Evolutionary conservation across 2,113 vertebrate species (phyloP), one percentile per base, ranked within the genome.

Genomic region (Trochalopteron elliotii): DNA sequence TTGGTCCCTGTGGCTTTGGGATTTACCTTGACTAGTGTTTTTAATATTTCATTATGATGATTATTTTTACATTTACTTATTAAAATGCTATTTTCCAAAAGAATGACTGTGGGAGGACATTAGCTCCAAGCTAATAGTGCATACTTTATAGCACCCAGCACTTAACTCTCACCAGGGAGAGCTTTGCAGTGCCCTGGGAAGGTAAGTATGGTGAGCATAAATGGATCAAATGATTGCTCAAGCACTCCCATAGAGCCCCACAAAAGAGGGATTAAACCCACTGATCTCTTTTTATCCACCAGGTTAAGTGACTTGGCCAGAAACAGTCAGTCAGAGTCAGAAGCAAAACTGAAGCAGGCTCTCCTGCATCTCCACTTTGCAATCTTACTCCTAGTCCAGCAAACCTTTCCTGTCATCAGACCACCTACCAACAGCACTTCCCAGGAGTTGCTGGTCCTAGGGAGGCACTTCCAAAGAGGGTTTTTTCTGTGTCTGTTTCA

Each of bases 1-100:
- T 70, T 82, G 44, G 47, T 90, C 85, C 71, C 79, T 61, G 40
- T 1, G 12, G 86, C 57, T 90, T 90, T 74, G 69, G 63, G 52
- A 39, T 94, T 96, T 93, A 68, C 72, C 57, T 82, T 52, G 44
- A 53, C 56, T 64, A 53, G 37, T 64, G 71, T 27, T 75, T 93
- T 68, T 90, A 86, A 77, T 89, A 89, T 78, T 83, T 92, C 71
- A 80, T 91, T 44, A 78, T 31, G 40, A 80, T 55, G 16, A 91
- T 92, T 85, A 93, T 61, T 67, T 95, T 91, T 90, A 69, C 47
- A 94, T 89, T 84, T 82, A 89, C 93, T 92, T 95, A 92, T 94
- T 94, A 89, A 95, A 93, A 89, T 65, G 52, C 28, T 72, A 49
- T 87, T 92, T 96, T 89, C 61, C 28, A 53, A 80, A 91, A 52